Percentiles rank a stretch among this genome's conserved stretches.
Evolutionary conservation across 2,888 invertebrate species (phyloP).

Genomic region (Rambutsinella grinnellia): DNA sequence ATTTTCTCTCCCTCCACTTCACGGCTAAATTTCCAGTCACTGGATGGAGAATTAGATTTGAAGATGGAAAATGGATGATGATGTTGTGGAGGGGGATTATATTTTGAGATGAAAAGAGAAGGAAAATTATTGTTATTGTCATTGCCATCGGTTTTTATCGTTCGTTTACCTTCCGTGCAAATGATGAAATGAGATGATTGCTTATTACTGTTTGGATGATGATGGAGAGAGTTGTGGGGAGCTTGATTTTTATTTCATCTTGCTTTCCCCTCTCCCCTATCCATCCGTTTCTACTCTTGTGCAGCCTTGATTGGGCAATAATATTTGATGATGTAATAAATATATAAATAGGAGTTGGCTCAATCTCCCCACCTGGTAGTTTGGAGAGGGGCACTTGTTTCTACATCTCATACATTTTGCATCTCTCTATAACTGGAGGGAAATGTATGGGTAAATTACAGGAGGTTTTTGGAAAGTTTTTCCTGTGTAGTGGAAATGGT

Average conservation of each 20-base stretch:
- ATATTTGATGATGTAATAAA: neutral
- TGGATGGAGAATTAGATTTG: too few relatives aligned
- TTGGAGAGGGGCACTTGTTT: neutral
- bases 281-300: neutral
- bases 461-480: too few relatives aligned
- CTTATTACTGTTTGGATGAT: neutral
- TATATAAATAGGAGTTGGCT: neutral
- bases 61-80: neutral
- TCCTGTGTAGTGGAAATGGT: too few relatives aligned
- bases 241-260: neutral
- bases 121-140: constrained; percentile 25
- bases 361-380: too few relatives aligned
- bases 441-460: too few relatives aligned
- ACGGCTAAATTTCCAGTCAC: too few relatives aligned
- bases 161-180: neutral
- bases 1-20: too few relatives aligned
- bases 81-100: constrained; percentile 11
- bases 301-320: neutral
- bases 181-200: constrained; percentile 43
- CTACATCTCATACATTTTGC: neutral
- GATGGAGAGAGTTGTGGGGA: neutral
- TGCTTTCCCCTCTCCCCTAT: constrained; percentile 4
- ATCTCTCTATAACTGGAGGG: too few relatives aligned
- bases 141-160: constrained; percentile 1
- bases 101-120: constrained; percentile 1